phyloP scores from a whole-genome alignment of 2,888 invertebrate genomes.

The Phyllotreta striolata region DNA sequence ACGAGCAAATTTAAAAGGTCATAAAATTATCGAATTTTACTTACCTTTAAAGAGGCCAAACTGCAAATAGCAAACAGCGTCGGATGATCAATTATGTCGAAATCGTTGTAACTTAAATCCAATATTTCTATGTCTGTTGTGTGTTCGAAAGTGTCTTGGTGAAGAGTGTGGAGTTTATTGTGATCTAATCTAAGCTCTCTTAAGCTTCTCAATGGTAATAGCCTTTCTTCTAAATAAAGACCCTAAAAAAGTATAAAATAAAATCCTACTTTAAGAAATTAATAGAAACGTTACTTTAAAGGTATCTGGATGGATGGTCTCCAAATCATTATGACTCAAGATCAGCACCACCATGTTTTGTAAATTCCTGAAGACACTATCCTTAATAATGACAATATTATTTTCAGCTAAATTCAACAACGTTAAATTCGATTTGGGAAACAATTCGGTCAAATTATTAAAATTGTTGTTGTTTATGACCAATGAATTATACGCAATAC shows the following conservation, averaged over 20 bases:
- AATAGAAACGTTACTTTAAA: constrained; percentile 68
- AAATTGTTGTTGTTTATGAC: constrained; percentile 44
- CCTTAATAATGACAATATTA: constrained; percentile 69
- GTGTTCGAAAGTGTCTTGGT: constrained; percentile 80
- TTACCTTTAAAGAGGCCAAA: constrained; percentile 71
- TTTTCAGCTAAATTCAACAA: constrained; percentile 71
- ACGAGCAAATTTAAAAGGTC: not conserved
- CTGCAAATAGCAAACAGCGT: constrained; percentile 73
- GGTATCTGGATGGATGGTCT: constrained; percentile 68
- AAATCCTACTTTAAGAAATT: constrained; percentile 4
- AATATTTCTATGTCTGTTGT: constrained; percentile 70
- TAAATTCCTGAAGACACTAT: constrained; percentile 70
- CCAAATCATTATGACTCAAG: constrained; percentile 74
- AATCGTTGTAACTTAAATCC: constrained; percentile 77
- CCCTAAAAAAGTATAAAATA: constrained; percentile 63
- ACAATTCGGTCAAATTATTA: constrained; percentile 46
- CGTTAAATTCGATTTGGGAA: constrained; percentile 65
- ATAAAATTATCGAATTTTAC: constrained; percentile 6
- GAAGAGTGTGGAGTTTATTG: constrained; percentile 75
- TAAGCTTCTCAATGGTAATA: constrained; percentile 68
- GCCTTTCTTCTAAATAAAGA: constrained; percentile 65
- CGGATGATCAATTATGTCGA: constrained; percentile 70
- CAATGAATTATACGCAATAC: constrained; percentile 41
- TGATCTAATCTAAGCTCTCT: constrained; percentile 70
- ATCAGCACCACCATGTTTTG: constrained; percentile 70